Evolutionary conservation across 2,797 vertebrate species (phyloP).

Genomic region (Tragelaphus oryx): DNA sequence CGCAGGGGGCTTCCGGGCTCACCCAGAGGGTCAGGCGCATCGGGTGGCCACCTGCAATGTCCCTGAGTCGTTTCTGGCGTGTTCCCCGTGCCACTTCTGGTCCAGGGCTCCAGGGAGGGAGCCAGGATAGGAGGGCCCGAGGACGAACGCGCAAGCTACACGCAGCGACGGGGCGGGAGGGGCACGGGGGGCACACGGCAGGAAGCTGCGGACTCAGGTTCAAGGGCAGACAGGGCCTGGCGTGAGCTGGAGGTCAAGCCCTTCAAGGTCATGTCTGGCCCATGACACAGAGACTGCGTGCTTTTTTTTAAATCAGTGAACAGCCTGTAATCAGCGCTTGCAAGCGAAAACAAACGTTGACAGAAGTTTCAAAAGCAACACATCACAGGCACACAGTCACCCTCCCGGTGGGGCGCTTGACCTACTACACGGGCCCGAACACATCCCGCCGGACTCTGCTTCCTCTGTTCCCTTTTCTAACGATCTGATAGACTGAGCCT

Average conservation of each 20-base stretch:
- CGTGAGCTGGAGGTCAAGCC: neutral
- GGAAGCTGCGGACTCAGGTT: neutral
- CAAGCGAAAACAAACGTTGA: neutral
- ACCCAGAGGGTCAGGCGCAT: neutral
- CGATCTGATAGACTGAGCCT: neutral
- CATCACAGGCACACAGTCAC: neutral
- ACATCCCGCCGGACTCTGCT: neutral
- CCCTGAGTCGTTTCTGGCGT: neutral
- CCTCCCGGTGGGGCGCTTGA: neutral
- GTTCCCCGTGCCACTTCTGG: neutral
- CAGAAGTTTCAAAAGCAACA: neutral
- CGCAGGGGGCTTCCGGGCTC: neutral
- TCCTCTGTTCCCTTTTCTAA: neutral
- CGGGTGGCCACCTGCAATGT: neutral
- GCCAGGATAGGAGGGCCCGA: neutral
- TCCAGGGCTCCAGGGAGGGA: neutral
- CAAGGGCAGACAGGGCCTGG: neutral
- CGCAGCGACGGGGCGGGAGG: neutral
- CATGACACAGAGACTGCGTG: neutral
- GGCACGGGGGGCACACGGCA: rapidly evolving
- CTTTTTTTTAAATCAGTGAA: neutral
- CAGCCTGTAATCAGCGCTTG: neutral
- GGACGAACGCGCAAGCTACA: neutral
- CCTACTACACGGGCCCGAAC: neutral
- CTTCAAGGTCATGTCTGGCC: neutral